phyloP scores from a whole-genome alignment of 2,888 invertebrate genomes.

The Barypeithes pellucidus region DNA sequence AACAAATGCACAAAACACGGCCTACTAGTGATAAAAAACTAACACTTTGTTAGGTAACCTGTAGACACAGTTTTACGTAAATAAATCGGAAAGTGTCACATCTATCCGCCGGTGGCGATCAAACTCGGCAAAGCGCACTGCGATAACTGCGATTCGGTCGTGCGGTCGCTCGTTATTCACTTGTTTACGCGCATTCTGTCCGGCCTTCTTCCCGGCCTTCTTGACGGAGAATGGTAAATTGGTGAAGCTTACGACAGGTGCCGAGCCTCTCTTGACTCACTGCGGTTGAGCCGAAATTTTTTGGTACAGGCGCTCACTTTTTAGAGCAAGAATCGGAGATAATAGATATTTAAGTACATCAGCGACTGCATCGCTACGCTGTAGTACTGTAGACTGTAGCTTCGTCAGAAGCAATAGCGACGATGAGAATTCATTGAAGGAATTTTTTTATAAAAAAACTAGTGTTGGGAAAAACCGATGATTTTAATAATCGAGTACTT shows the following conservation, averaged over 20 bases:
- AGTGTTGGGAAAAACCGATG: no score
- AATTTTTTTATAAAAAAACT: no score
- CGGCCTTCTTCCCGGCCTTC: conserved; percentile 15
- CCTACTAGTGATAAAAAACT: conserved; percentile 4
- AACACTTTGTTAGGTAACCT: conserved; percentile 33
- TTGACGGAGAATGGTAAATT: conserved; percentile 38
- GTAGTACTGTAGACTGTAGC: no score
- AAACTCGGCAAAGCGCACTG: conserved; percentile 36
- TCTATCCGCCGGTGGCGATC: conserved; percentile 35
- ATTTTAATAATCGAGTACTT: no score
- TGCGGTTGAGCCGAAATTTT: conserved; percentile 36
- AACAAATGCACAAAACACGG: conserved; percentile 20
- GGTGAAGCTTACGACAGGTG: conserved; percentile 36
- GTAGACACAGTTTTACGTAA: conserved; percentile 42
- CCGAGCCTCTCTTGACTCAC: conserved; percentile 21
- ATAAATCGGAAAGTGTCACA: conserved; percentile 44
- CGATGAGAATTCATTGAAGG: no score
- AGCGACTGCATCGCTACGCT: no score
- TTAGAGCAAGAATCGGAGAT: background rate
- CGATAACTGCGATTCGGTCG: conserved; percentile 31
- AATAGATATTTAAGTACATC: no score
- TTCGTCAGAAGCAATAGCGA: no score
- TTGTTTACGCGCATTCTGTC: conserved; percentile 38
- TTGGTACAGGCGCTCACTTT: conserved; percentile 8
- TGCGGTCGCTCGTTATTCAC: conserved; percentile 41